Evolutionary conservation across 2,113 vertebrate species (phyloP).

Genomic region (Grammomys surdaster): DNA sequence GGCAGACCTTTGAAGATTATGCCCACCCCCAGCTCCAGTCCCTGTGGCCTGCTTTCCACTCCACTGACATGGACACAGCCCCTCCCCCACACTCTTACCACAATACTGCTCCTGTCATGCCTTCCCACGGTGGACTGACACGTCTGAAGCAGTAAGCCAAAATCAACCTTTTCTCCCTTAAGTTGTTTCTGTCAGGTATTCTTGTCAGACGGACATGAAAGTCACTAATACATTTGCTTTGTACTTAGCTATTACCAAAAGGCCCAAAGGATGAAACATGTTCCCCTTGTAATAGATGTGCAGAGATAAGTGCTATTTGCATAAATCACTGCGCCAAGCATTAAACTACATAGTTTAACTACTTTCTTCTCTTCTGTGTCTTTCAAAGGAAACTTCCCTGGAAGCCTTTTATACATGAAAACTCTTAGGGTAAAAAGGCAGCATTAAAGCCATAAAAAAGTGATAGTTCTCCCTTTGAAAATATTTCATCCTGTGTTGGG

Average conservation of each 20-base stretch:
- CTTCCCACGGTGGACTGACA: neutral
- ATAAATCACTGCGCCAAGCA: neutral
- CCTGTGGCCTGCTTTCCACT: neutral
- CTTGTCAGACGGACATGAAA: neutral
- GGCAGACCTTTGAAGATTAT: neutral
- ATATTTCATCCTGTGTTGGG: neutral
- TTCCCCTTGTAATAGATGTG: neutral
- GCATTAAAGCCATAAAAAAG: neutral
- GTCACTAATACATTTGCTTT: neutral
- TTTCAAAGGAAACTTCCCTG: neutral
- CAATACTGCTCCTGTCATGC: neutral
- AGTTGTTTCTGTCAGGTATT: neutral
- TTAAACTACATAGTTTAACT: neutral
- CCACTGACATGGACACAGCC: neutral
- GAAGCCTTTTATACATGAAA: neutral
- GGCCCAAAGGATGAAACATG: neutral
- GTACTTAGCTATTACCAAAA: neutral
- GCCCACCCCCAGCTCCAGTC: neutral
- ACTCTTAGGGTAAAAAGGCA: neutral
- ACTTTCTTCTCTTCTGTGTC: neutral
- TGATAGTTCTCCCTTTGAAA: neutral
- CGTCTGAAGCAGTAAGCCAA: neutral
- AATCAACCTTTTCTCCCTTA: neutral
- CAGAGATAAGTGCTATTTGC: neutral
- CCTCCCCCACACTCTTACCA: fast-evolving